Base-by-base conservation (phyloP, 2,113 vertebrate species). In the Nothobranchius furzeri region DNA sequence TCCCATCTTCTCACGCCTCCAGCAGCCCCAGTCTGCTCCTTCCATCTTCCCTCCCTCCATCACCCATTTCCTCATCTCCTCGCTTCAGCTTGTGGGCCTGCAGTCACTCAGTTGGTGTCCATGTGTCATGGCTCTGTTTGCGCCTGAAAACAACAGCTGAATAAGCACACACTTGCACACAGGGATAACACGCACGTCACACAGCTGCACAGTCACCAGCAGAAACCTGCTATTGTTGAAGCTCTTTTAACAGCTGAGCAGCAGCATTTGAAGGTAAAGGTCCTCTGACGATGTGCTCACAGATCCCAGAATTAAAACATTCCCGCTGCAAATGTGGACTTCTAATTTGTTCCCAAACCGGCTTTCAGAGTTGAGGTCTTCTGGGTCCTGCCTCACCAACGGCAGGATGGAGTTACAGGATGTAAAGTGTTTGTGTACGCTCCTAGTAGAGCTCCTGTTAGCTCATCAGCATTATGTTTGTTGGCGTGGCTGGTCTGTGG, bases 141-240 rank as follows among this genome's bases (percentile, higher is more conserved):
- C 60, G 58, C 72, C 75, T 66, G 70, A 84, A 83, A 79, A 87
- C 85, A 87, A 82, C 86, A 88, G 86, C 86, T 88, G 84, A 78
- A 79, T 70, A 83, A 83, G 70, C 76, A 79, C 52, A 60, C 54
- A n/a, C 60, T 51, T 13, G 0, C 54, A 49, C 45, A 64, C 12
- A 43, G 48, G 56, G 47, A 70, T 36, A 49, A 68, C 35, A 64
- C 66, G 55, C 62, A 56, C 52, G 72, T 76, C 75, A 53, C 77
- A 65, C 81, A 84, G 81, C 81, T 84, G 83, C 45, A 35, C 13
- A 35, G 11, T 72, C 30, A 20, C 20, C 74, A 65, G 74, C 70
- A 73, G 60, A 67, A 20, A 67, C 36, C 20, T 42, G 15, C 60
- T 52, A 25, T 57, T 60, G 61, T 58, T 63, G 46, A 5, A 30